Evolutionary conservation across 2,797 vertebrate genomes (phyloP).

Genomic region (Ctenochaetus hawaiiensis): DNA sequence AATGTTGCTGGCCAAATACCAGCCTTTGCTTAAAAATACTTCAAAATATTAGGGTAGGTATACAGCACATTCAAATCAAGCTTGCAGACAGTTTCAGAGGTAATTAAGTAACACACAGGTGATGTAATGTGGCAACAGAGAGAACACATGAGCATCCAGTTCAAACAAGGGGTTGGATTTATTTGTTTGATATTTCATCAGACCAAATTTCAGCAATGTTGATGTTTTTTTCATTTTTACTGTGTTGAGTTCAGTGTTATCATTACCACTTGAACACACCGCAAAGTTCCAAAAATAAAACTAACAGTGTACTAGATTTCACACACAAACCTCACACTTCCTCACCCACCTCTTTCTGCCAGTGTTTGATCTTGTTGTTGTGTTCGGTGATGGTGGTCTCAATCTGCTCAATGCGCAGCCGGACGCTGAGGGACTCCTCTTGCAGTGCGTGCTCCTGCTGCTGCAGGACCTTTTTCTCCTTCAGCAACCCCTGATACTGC

Average conservation of each 20-base stretch:
- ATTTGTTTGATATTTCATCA: neutral
- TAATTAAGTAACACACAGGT: neutral
- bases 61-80: neutral
- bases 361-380: slow-evolving; percentile 93
- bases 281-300: neutral
- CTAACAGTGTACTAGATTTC: neutral
- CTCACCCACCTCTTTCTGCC: slow-evolving; percentile 92
- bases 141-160: neutral
- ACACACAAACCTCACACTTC: neutral
- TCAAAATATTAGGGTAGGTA: too few species aligned
- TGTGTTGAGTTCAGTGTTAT: neutral
- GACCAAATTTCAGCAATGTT: neutral
- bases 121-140: neutral
- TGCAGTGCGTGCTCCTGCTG: slow-evolving; percentile 91
- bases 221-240: neutral
- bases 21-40: too few species aligned
- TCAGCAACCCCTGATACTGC: slow-evolving; percentile 85
- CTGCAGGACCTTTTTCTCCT: slow-evolving; percentile 89
- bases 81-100: neutral
- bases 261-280: too few species aligned
- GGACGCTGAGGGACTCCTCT: slow-evolving; percentile 92
- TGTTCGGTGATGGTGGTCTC: slow-evolving; percentile 88
- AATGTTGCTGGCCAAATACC: too few species aligned
- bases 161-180: neutral
- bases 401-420: slow-evolving; percentile 92